Percentiles rank a stretch among this genome's conserved stretches.
Evolutionary conservation across 2,113 vertebrate genomes (phyloP).

Genomic region (Sander vitreus): DNA sequence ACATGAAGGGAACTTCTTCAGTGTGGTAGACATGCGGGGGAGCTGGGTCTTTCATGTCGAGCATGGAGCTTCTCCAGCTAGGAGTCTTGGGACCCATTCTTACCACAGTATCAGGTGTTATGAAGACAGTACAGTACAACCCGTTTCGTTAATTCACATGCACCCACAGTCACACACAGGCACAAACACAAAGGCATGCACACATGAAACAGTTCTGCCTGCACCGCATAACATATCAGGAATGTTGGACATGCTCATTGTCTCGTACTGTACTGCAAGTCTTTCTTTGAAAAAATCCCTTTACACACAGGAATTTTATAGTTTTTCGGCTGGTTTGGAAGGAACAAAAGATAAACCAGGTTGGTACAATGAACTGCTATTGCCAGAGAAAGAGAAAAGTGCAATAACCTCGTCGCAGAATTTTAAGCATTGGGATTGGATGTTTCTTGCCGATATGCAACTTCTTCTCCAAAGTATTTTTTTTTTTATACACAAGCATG

Average conservation of each 20-base stretch:
- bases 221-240: background rate
- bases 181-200: slow-evolving; percentile 3
- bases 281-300: background rate
- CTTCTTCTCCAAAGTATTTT: background rate
- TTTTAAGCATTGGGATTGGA: background rate
- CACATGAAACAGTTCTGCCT: slow-evolving; percentile 2
- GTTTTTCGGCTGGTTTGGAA: background rate
- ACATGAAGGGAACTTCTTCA: slow-evolving; percentile 55
- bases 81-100: slow-evolving; percentile 44
- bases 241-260: slow-evolving; percentile 9
- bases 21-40: slow-evolving; percentile 32
- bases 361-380: background rate
- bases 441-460: background rate
- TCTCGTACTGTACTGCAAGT: background rate
- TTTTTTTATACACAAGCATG: background rate
- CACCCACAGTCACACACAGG: slow-evolving; percentile 23
- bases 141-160: slow-evolving; percentile 55
- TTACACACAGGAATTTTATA: too few relatives aligned
- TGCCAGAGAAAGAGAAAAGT: background rate
- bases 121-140: slow-evolving; percentile 29
- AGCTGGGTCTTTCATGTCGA: slow-evolving; percentile 50
- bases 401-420: too few relatives aligned
- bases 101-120: slow-evolving; percentile 35
- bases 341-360: background rate
- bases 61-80: slow-evolving; percentile 36